Base-by-base conservation (phyloP, 2,113 vertebrate genomes). In the Nibea coibor region DNA sequence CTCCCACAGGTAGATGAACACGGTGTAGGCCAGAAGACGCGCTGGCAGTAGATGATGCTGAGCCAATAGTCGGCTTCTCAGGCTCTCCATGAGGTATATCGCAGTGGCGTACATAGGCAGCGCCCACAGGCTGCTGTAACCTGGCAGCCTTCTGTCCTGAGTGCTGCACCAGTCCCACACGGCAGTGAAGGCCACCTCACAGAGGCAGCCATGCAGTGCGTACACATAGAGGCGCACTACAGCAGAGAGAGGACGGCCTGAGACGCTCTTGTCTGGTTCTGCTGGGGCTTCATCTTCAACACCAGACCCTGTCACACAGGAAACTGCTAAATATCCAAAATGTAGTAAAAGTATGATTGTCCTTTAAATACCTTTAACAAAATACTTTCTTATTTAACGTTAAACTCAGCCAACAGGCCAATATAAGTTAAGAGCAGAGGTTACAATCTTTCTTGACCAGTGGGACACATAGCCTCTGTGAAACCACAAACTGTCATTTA, bases 1-100 rank as follows among this genome's bases (percentile, higher is more conserved):
- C 90, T 96, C 95, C 94, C 95, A 95, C 0, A 85, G 0, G 82
- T 95, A 95, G 64, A 94, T 95, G 82, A 95, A 93, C 62, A 85
- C 3, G 2, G 89, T 95, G 88, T 96, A 95, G 54, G 87, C 53
- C 4, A 42, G 11, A 67, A 94, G 66, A 11, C 95, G 87, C 42
- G 81, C 62, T 1, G 88, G 83, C 24, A 95, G 88, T 0, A 91
- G 64, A 65, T 50, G 81, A 51, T 53, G 62, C 10, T 47, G 86
- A 24, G 74, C 56, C 35, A 91, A 81, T 67, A 96, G 87, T 50
- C 24, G 26, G 12, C 39, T 47, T 47, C 92, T 85, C 62, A 96
- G 87, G 8, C 63, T 26, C 87, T 96, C 94, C 16, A 95, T 90
- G 35, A 93, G 19, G 68, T 92, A 94, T 78, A 95, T 93, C 3